Evolutionary conservation across 2,113 vertebrate genomes (phyloP).

Genomic region (Muntiacus reevesi): DNA sequence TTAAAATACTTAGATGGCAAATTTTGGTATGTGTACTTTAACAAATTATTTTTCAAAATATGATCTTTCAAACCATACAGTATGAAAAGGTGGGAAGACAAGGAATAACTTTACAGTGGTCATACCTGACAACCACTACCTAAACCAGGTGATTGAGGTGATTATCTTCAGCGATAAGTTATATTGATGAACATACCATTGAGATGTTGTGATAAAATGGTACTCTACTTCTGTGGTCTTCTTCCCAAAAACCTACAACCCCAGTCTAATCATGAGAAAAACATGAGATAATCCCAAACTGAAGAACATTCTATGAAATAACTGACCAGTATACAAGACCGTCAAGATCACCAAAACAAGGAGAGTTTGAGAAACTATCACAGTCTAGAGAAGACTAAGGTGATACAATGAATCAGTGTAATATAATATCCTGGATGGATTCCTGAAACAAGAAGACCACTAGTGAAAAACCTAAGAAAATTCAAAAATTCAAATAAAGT

Average conservation of each 20-base stretch:
- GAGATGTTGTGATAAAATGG: neutral
- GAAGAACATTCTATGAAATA: neutral
- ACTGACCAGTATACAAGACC: neutral
- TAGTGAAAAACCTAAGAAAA: neutral
- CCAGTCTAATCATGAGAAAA: neutral
- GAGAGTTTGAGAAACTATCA: neutral
- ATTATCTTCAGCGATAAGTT: neutral
- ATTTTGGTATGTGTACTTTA: neutral
- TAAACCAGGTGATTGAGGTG: neutral
- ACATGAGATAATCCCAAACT: neutral
- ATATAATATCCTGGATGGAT: neutral
- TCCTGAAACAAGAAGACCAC: neutral
- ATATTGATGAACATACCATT: neutral
- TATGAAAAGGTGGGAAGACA: neutral
- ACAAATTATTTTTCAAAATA: neutral
- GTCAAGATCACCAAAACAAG: neutral
- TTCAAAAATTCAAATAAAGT: neutral
- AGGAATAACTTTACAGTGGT: neutral
- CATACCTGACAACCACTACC: neutral
- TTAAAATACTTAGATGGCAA: neutral
- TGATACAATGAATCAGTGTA: neutral
- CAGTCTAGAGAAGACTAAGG: neutral
- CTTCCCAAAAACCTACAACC: neutral
- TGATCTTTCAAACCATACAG: neutral
- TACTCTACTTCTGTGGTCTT: neutral